Evolutionary conservation across 1,140 invertebrate genomes (phyloP).

Genomic region (Lethrus apterus): DNA sequence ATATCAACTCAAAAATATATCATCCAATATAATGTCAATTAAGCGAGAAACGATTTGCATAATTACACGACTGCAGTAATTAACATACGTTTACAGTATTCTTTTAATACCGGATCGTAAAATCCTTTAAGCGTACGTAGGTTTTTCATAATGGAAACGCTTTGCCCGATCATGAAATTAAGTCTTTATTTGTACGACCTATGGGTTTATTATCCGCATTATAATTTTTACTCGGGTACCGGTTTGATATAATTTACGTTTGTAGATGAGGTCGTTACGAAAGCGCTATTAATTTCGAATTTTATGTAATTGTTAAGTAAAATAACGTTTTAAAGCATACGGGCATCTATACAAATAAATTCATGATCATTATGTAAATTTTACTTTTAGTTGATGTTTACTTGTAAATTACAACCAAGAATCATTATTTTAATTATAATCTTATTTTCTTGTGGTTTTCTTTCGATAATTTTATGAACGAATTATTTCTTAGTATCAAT

Average conservation of each 20-base stretch:
- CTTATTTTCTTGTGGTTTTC: too few species aligned
- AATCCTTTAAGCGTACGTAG: background rate
- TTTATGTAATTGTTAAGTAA: background rate
- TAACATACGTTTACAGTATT: slow-evolving; percentile 7
- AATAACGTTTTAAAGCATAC: background rate
- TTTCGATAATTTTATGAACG: too few species aligned
- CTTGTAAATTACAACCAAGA: too few species aligned
- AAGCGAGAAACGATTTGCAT: slow-evolving; percentile 7
- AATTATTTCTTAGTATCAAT: too few species aligned
- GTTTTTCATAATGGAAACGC: background rate
- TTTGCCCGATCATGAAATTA: slow-evolving; percentile 3
- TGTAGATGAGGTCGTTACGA: too few species aligned
- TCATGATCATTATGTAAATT: background rate
- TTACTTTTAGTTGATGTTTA: too few species aligned
- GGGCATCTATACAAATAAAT: background rate
- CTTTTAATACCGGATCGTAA: background rate
- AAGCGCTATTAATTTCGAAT: background rate
- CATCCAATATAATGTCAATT: slow-evolving; percentile 9
- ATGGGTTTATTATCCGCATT: background rate
- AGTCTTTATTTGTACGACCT: slow-evolving; percentile 2
- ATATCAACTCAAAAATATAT: slow-evolving; percentile 1
- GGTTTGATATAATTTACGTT: background rate
- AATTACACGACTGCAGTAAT: slow-evolving; percentile 2
- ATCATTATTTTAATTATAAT: too few species aligned
- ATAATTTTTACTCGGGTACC: background rate